Percentiles rank a stretch among this genome's conserved stretches.
These are phyloP conservation scores for Elmis aenea DNA, from an alignment of 2,888 invertebrate genomes.

Conservation along the genomic window DNA sequence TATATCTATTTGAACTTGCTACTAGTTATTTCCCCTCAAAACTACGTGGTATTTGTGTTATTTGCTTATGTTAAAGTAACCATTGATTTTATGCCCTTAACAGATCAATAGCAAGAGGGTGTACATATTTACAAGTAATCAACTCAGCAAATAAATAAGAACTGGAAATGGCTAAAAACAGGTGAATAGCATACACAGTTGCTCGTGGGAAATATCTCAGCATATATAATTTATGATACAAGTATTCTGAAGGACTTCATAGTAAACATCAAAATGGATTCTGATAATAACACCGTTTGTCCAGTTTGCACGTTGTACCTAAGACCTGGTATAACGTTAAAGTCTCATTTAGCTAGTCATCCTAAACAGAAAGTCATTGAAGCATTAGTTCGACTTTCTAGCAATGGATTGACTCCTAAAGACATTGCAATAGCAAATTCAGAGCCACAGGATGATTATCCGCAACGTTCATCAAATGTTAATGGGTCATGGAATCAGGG, in stretches of 20 bases:
- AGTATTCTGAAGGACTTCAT: too few species aligned
- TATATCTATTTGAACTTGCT: too few species aligned
- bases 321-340: constrained; percentile 75
- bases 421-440: constrained; percentile 32
- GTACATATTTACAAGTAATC: constrained; percentile 19
- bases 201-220: too few species aligned
- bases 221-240: too few species aligned
- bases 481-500: constrained; percentile 32
- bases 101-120: constrained; percentile 27
- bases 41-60: too few species aligned
- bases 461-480: too few species aligned
- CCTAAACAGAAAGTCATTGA: constrained; percentile 85
- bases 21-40: too few species aligned
- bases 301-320: constrained; percentile 82
- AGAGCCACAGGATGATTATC: constrained; percentile 12
- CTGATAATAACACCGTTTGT: constrained; percentile 52
- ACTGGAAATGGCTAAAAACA: too few species aligned
- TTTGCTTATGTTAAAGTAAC: too few species aligned
- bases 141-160: constrained; percentile 2
- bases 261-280: constrained; percentile 32
- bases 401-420: constrained; percentile 39
- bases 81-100: constrained; percentile 26
- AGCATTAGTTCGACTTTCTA: constrained; percentile 53
- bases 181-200: too few species aligned
- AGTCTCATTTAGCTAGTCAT: constrained; percentile 78